Conservation (phyloP, 2,888 invertebrate genomes). For the Hoplodrina blanda region DNA sequence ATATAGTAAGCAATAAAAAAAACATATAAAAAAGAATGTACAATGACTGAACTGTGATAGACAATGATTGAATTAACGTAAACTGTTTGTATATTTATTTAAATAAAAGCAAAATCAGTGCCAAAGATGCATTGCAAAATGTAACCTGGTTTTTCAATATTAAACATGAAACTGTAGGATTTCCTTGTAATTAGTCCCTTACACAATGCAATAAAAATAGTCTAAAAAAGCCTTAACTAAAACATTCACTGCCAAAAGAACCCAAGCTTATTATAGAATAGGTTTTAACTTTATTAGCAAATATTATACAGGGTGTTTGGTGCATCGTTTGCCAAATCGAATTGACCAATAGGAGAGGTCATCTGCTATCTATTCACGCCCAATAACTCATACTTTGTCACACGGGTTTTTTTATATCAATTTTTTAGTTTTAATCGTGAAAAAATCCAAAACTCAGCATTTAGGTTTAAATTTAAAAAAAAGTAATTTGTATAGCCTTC, state of each 20-base stretch:
- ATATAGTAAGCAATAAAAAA: conserved; percentile 76
- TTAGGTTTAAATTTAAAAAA: too few relatives aligned
- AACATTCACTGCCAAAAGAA: not conserved
- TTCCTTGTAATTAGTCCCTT: not conserved
- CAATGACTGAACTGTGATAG: conserved; percentile 90
- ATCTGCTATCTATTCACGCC: too few relatives aligned
- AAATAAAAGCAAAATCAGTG: conserved; percentile 88
- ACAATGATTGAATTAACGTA: conserved; percentile 75
- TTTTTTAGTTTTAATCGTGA: too few relatives aligned
- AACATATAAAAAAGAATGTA: conserved; percentile 81
- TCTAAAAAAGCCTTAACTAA: not conserved
- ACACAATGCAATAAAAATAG: not conserved
- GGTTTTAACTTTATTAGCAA: too few relatives aligned
- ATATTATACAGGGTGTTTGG: too few relatives aligned
- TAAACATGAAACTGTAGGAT: not conserved
- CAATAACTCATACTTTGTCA: too few relatives aligned
- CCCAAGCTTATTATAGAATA: too few relatives aligned
- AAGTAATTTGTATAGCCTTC: too few relatives aligned
- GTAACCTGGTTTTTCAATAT: conserved; percentile 46
- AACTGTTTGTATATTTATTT: conserved; percentile 79
- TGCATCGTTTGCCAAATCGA: too few relatives aligned
- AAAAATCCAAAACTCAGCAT: too few relatives aligned
- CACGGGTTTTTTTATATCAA: too few relatives aligned
- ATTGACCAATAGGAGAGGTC: too few relatives aligned
- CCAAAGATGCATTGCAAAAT: conserved; percentile 88